Evolutionary conservation across 2,888 invertebrate species (phyloP), one percentile per base, ranked within the genome.

Genomic region (Apoda limacodes): DNA sequence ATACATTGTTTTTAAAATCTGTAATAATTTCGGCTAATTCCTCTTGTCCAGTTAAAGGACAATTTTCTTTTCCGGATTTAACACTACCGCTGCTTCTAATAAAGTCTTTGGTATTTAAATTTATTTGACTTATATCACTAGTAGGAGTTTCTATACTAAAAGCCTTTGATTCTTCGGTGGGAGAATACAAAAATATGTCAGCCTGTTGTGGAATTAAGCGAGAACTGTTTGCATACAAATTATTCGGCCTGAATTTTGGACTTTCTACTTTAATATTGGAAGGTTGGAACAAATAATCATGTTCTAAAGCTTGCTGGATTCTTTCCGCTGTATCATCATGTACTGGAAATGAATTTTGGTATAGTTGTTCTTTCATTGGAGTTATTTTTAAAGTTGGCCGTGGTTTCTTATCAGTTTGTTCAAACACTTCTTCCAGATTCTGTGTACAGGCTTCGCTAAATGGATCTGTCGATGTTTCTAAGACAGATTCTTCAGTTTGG

Each of bases 1-100:
- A 89, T 3, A 93, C 92, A 54, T 93, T 92, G 53, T 93, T 93
- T 62, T 94, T 93, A 53, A 92, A 93, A 52, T 93, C 93, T 53
- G 88, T 91, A 58, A 94, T 91, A 28, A 94, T 92, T 70, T 93
- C 93, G 3, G 90, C 85, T 35, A 94, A 76, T 56, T 94, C 93
- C 40, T 91, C 91, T 56, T 93, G 89, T 2, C 82, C 82, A 0
- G 72, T 78, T 3, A 71, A 49, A 2, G 75, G 74, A 36, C 51
- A 66, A n/a, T 31, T 57, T 22, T 76, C 78, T 44, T 75, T 75
- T 1, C 68, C 62, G 6, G 74, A 76, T 46, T 78, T 80, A 14
- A 76, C 45, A 43, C 76, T 74, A 21, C 71, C 71, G 40, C 55
- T 75, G 22, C 68, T 61, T 9, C 52, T 43, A 11, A 60, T 46